phyloP scores from a whole-genome alignment of 2,888 invertebrate genomes.

The Eulithis testata region DNA sequence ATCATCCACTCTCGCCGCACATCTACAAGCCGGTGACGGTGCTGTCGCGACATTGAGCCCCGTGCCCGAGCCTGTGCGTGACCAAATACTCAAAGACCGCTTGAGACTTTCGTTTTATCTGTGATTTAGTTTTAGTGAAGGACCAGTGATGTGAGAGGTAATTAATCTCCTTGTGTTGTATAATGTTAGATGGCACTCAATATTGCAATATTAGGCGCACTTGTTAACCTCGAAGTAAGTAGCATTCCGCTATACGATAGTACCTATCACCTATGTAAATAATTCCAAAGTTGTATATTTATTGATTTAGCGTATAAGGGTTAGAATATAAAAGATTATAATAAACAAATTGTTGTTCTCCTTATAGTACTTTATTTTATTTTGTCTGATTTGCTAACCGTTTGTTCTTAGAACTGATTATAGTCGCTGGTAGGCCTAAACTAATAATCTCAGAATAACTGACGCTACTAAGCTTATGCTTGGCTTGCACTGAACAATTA shows the following conservation, averaged over 20 bases:
- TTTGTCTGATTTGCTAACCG: constrained; percentile 19
- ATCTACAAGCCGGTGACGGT: constrained; percentile 85
- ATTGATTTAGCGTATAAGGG: constrained; percentile 68
- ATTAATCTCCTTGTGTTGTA: constrained; percentile 54
- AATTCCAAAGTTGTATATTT: constrained; percentile 79
- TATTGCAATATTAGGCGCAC: constrained; percentile 59
- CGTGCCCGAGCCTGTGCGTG: constrained; percentile 54
- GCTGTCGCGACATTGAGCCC: constrained; percentile 80
- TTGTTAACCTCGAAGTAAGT: constrained; percentile 52
- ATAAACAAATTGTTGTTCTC: constrained; percentile 70
- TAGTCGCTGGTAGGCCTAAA: constrained; percentile 15
- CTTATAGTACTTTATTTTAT: constrained; percentile 47
- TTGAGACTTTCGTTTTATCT: constrained; percentile 65
- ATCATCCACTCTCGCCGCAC: constrained; percentile 74
- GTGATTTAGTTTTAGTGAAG: constrained; percentile 74
- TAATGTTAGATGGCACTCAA: constrained; percentile 33
- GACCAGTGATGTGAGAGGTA: constrained; percentile 64
- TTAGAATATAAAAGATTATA: constrained; percentile 69
- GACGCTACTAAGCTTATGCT: background rate
- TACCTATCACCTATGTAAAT: constrained; percentile 62
- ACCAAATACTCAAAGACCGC: constrained; percentile 48
- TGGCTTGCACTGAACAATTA: background rate
- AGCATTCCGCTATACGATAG: constrained; percentile 64
- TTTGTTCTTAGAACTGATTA: constrained; percentile 16
- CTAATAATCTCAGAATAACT: background rate